Percentiles rank a stretch among this genome's conserved stretches.
Evolutionary conservation across 2,888 invertebrate species (phyloP).

Genomic region (Spilosoma lubricipeda): DNA sequence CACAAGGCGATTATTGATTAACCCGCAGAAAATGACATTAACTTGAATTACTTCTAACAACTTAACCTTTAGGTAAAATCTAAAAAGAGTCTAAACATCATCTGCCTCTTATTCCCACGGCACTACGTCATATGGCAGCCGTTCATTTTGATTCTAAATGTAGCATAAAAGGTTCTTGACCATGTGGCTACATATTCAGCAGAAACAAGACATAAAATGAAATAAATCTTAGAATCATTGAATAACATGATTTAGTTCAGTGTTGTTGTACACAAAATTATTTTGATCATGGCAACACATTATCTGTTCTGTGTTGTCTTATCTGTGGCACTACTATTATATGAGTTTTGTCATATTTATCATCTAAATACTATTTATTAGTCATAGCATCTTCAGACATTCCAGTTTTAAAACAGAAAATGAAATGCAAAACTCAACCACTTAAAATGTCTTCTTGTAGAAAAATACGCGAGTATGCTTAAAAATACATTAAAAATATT

Average conservation of each 20-base stretch:
- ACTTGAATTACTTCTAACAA: not conserved
- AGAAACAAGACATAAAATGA: constrained; percentile 1
- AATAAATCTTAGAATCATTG: constrained; percentile 12
- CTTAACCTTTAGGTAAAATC: constrained; percentile 3
- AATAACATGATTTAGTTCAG: not conserved
- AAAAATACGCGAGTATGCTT: not conserved
- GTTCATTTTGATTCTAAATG: constrained; percentile 34
- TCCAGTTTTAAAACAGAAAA: not conserved
- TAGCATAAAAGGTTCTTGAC: constrained; percentile 19
- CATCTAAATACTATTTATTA: not conserved
- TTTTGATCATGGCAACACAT: too few species aligned
- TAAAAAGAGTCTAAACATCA: constrained; percentile 8
- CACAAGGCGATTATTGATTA: not conserved
- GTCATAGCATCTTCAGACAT: not conserved
- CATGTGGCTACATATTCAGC: constrained; percentile 30
- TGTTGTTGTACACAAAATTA: not conserved
- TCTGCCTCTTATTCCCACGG: constrained; percentile 26
- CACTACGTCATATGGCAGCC: constrained; percentile 39
- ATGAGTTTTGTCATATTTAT: not conserved
- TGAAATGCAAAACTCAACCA: too few species aligned
- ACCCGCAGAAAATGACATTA: not conserved
- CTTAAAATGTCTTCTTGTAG: not conserved
- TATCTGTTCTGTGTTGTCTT: too few species aligned
- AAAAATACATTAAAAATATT: not conserved
- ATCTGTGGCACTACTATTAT: not conserved